Percentiles rank a stretch among this genome's conserved stretches.
phyloP scores from a whole-genome alignment of 1,140 invertebrate species.

The Cydia strobilella region DNA sequence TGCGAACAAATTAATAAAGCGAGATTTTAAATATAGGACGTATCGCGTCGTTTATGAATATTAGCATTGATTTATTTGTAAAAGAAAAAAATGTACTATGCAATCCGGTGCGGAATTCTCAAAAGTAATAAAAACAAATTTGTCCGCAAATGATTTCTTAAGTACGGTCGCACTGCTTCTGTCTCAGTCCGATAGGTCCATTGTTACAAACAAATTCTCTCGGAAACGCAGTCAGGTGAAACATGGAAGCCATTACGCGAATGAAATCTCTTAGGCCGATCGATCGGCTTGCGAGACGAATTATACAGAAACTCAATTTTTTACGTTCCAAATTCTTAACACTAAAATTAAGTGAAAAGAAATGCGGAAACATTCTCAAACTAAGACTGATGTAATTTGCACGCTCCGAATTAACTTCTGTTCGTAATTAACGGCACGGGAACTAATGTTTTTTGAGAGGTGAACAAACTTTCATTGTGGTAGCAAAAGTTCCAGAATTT shows the following conservation, averaged over 20 bases:
- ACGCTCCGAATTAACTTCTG: slow-evolving; percentile 46
- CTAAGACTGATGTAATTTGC: slow-evolving; percentile 59
- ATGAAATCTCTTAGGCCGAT: slow-evolving; percentile 57
- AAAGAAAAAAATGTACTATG: background rate
- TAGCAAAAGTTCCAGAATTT: slow-evolving; percentile 43
- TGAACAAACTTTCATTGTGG: slow-evolving; percentile 37
- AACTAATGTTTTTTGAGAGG: slow-evolving; percentile 47
- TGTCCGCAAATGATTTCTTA: slow-evolving; percentile 22
- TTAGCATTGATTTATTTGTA: no score
- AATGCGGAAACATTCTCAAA: slow-evolving; percentile 50
- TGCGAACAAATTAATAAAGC: no score
- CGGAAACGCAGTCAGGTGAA: slow-evolving; percentile 55
- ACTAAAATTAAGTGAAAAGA: slow-evolving; percentile 48
- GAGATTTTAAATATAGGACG: no score
- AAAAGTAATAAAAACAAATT: slow-evolving; percentile 27
- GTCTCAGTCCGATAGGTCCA: slow-evolving; percentile 24
- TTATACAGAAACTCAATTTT: slow-evolving; percentile 51
- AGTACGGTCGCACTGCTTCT: slow-evolving; percentile 24
- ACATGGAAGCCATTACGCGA: slow-evolving; percentile 57
- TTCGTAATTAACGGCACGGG: slow-evolving; percentile 49
- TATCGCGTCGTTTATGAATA: no score
- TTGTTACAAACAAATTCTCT: slow-evolving; percentile 42
- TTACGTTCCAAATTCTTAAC: slow-evolving; percentile 42
- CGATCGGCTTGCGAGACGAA: slow-evolving; percentile 51
- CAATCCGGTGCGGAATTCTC: background rate